Evolutionary conservation across 2,113 vertebrate genomes (phyloP), one percentile per base, ranked within the genome.

Genomic region (Parotia lawesii): DNA sequence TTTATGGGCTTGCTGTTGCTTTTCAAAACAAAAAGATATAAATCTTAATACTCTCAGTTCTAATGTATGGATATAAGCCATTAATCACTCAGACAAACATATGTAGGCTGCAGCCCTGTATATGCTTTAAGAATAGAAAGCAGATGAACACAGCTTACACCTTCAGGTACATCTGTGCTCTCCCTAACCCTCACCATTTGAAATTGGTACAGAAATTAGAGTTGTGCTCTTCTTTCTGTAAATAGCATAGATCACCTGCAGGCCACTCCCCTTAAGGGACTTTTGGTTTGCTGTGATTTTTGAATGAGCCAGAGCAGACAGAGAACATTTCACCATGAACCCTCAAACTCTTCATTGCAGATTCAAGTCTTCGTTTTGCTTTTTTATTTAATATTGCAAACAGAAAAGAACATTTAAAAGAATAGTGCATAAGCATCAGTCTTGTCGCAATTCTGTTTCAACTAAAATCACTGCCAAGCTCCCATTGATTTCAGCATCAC

Each of bases 91-190:
- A 95, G 96, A 96, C 97, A 96, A 95, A 95, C 95, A 97, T 96
- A 94, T 94, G 96, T 90, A 37, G 92, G 81, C 97, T 96, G 98
- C 97, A 98, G 98, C 61, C 45, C 88, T 77, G 72, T 97, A 97
- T 97, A 94, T 95, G 94, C 84, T 98, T 97, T 96, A 97, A 96
- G 97, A 96, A 95, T 93, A 95, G 98, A 98, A 92, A 94, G 91
- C 96, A 96, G 97, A 95, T 97, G 96, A 97, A 88, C 76, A 82
- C 93, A 95, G 96, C 88, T 91, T 95, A 98, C 97, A 97, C 96
- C 96, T 97, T 94, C 69, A 97, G 92, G 97, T 95, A 96, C 96
- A 79, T 97, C 50, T 95, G 95, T 95, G 96, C 80, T 92, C 88
- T 96, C 90, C 94, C 94, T 88, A 97, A 95, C 93, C 96, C 96